These are phyloP conservation scores for Epinephelus moara DNA, from an alignment of 2,113 vertebrate genomes.

Conservation along the genomic window DNA sequence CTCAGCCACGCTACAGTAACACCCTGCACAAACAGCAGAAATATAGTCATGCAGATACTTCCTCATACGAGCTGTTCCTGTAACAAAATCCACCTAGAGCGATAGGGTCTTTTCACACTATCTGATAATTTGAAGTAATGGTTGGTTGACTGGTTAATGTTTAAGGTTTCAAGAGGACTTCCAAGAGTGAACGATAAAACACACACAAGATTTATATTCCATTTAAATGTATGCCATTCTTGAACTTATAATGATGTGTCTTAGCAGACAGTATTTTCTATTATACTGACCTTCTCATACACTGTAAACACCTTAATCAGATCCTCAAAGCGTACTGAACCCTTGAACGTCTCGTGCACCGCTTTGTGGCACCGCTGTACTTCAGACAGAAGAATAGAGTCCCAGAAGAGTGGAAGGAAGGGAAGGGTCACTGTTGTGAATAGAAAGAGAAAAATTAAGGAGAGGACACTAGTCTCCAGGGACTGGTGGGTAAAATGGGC, in stretches of 20 bases:
- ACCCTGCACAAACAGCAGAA: slow-evolving; percentile 14
- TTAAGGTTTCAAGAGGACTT: background rate
- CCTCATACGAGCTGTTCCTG: slow-evolving; percentile 29
- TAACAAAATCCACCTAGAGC: background rate
- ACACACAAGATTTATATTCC: background rate
- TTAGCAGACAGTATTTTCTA: background rate
- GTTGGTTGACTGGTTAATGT: background rate
- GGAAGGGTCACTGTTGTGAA: slow-evolving; percentile 42
- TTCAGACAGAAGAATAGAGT: slow-evolving; percentile 50
- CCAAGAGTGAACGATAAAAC: background rate
- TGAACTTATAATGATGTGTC: background rate
- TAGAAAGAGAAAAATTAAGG: slow-evolving; percentile 34
- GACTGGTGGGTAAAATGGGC: background rate
- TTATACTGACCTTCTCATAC: background rate
- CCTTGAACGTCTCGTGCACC: background rate
- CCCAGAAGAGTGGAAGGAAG: slow-evolving; percentile 52
- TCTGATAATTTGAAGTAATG: background rate
- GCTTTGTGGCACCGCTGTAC: slow-evolving; percentile 20
- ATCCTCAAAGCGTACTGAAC: slow-evolving; percentile 14
- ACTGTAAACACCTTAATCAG: background rate
- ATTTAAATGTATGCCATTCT: background rate
- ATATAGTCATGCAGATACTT: slow-evolving; percentile 19
- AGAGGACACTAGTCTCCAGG: slow-evolving; percentile 1
- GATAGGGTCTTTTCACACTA: background rate
- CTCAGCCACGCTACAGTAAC: background rate